Evolutionary conservation across 2,797 vertebrate species (phyloP).

Genomic region (Carcharodon carcharias): DNA sequence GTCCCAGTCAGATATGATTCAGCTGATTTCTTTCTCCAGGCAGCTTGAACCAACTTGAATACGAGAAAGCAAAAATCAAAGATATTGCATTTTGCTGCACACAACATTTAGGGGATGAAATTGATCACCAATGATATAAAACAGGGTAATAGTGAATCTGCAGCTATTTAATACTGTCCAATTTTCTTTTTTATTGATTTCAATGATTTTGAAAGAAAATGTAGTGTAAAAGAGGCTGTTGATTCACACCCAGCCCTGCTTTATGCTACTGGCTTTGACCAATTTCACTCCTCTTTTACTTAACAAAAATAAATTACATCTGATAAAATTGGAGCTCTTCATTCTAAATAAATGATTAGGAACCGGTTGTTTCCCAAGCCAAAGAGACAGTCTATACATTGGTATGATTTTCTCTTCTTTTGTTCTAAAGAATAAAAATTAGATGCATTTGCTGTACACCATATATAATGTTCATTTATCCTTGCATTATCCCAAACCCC

Average conservation of each 20-base stretch:
- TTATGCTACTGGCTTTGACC: neutral
- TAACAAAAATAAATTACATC: neutral
- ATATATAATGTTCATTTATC: neutral
- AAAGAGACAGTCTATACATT: neutral
- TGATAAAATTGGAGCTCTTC: neutral
- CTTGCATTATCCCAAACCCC: neutral
- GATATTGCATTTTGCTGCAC: neutral
- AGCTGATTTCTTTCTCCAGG: neutral
- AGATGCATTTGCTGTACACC: neutral
- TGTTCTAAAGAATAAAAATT: neutral
- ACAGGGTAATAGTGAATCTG: neutral
- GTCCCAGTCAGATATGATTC: neutral
- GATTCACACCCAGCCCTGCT: neutral
- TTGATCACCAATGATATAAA: neutral
- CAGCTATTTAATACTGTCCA: neutral
- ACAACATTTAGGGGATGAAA: neutral
- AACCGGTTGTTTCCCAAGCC: neutral
- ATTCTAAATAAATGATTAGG: neutral
- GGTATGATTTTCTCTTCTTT: neutral
- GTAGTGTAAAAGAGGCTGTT: neutral
- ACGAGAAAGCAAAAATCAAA: neutral
- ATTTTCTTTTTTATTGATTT: neutral
- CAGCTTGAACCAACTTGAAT: too few species aligned
- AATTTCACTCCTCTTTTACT: neutral
- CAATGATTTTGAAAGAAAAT: neutral